Evolutionary conservation across 2,797 vertebrate genomes (phyloP), one percentile per base, ranked within the genome.

Genomic region (Karalla daura): DNA sequence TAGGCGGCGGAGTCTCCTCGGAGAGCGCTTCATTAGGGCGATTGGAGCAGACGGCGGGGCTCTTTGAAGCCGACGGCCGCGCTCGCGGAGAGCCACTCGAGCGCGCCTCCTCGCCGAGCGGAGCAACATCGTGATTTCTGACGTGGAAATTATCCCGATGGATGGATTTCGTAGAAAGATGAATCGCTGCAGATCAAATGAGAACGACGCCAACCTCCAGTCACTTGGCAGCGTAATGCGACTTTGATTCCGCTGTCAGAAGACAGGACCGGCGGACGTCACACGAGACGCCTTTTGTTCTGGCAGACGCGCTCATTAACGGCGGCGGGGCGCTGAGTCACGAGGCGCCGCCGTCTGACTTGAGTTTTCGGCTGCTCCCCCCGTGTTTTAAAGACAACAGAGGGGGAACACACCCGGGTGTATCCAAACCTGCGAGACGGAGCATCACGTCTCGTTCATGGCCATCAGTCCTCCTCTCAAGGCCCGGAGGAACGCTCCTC

Each of bases 231-330:
- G 55, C 49, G 43, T 10, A 55, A 58, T 20, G 28, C 41, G 2
- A 51, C 59, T 81, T 76, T 84, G 76, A 82, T 65, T 12, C 6
- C 12, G 24, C 51, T 67, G 49, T 56, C 59, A 64, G 76, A 65
- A 32, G 55, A 74, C 53, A 36, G 25, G 44, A 66, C 39, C 30
- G 59, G 25, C 50, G 62, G 17, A 68, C 70, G 66, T 85, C 45
- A 81, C 71, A 81, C 17, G 53, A 73, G 54, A 43, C 77, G 39
- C 11, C 18, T 40, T 76, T 71, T 64, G 52, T 75, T 69, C 70
- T 67, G 66, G 67, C 68, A 71, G 69, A 71, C 54, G 10, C 27
- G 18, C 64, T 78, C 69, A 54, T 84, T 84, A 77, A 77, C 78
- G 55, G 47, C 39, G 36, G 50, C 53, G 70, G 85, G 69, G 78